Evolutionary conservation across 1,140 invertebrate species (phyloP).

Genomic region (Ostrea edulis): DNA sequence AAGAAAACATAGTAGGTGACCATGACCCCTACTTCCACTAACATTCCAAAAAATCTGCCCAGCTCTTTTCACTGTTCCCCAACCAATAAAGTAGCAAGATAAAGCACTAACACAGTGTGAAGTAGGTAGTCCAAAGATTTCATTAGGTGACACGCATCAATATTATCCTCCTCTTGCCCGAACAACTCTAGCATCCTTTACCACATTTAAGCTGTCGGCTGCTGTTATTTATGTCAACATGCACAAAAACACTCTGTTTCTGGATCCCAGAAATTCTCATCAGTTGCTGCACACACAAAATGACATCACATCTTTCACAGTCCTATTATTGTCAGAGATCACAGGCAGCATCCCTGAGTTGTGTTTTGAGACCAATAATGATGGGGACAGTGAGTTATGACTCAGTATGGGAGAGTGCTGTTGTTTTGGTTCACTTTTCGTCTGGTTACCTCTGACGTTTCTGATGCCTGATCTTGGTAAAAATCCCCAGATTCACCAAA

Average conservation of each 20-base stretch:
- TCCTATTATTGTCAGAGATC: constrained; percentile 5
- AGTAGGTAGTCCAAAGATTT: constrained; percentile 17
- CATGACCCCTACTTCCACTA: constrained; percentile 39
- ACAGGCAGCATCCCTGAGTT: not conserved
- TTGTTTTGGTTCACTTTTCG: not conserved
- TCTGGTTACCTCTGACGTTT: not conserved
- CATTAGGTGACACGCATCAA: constrained; percentile 30
- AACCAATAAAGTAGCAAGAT: not conserved
- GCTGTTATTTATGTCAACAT: constrained; percentile 33
- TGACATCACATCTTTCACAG: constrained; percentile 5
- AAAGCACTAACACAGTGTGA: not conserved
- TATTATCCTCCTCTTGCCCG: not conserved
- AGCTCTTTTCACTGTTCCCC: not conserved
- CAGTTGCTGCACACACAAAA: constrained; percentile 29
- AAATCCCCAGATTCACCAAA: not conserved
- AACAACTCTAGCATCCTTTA: constrained; percentile 6
- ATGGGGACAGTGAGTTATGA: constrained; percentile 8
- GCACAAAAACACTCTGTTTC: constrained; percentile 26
- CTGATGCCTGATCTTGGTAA: not conserved
- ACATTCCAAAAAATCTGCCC: not conserved
- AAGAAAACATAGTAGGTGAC: constrained; percentile 67
- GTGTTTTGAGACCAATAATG: constrained; percentile 10
- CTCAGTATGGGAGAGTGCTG: not conserved
- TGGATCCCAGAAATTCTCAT: constrained; percentile 20
- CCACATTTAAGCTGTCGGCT: constrained; percentile 30